phyloP scores from a whole-genome alignment of 2,797 vertebrate species.

The Aselliscus stoliczkanus region DNA sequence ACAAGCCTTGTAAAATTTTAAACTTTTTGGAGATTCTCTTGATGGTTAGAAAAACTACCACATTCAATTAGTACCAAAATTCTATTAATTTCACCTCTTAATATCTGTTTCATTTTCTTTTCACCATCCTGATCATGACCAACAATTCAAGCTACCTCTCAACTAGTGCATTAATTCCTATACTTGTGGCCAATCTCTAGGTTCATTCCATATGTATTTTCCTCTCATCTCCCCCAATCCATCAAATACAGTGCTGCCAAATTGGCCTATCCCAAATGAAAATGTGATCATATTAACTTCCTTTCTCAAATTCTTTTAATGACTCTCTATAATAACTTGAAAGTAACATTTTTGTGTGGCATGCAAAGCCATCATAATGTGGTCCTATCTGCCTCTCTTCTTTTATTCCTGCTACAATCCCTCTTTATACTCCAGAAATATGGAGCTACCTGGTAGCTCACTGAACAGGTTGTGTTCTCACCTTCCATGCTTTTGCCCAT shows the following conservation, averaged over 20 bases:
- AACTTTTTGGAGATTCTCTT: not conserved
- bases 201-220: not conserved
- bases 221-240: not conserved
- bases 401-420: not conserved
- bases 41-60: not conserved
- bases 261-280: not conserved
- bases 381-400: not conserved
- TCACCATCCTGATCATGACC: not conserved
- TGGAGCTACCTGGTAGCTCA: not conserved
- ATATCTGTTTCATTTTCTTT: not conserved
- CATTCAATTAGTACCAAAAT: not conserved
- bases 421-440: not conserved
- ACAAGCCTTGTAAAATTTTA: not conserved
- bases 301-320: not conserved
- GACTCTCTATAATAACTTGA: not conserved
- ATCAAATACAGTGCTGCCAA: not conserved
- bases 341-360: not conserved
- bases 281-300: not conserved
- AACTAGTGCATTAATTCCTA: not conserved
- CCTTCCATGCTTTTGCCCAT: not conserved
- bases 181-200: not conserved
- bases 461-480: not conserved
- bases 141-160: not conserved
- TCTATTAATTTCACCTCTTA: not conserved
- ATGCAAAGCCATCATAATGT: not conserved